Evolutionary conservation across 2,797 vertebrate species (phyloP).

Genomic region (Pseudotriccus pelzelni): DNA sequence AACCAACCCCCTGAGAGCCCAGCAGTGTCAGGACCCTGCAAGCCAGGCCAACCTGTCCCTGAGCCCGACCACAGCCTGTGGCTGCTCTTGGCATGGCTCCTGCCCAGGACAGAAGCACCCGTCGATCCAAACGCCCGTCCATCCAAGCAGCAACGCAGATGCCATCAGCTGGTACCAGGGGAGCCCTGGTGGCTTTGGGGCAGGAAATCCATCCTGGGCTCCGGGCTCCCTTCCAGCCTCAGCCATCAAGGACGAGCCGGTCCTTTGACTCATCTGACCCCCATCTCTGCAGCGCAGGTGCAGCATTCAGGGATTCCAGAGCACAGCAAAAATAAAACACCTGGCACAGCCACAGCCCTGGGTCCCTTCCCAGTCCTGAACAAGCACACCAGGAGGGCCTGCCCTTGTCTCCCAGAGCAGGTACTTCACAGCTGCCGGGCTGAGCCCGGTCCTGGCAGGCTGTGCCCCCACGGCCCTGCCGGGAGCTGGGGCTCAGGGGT

Average conservation of each 20-base stretch:
- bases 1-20: not conserved
- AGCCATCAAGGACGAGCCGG: too few species aligned
- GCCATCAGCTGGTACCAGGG: not conserved
- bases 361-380: not conserved
- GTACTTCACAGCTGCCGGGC: accelerated
- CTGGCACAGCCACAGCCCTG: not conserved
- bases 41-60: not conserved
- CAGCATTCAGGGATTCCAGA: too few species aligned
- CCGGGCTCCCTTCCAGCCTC: too few species aligned
- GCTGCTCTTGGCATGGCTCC: not conserved
- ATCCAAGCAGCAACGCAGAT: not conserved
- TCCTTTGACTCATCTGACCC: too few species aligned
- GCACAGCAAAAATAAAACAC: too few species aligned
- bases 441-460: not conserved
- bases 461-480: accelerated
- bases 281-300: too few species aligned
- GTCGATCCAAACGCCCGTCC: not conserved
- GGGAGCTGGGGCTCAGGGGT: accelerated
- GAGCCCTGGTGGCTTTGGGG: not conserved
- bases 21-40: not conserved
- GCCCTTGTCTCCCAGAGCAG: not conserved
- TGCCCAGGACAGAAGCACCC: not conserved
- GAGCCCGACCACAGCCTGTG: accelerated
- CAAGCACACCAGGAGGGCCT: not conserved
- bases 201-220: not conserved